Evolutionary conservation across 2,113 vertebrate genomes (phyloP).

Genomic region (Asarcornis scutulata): DNA sequence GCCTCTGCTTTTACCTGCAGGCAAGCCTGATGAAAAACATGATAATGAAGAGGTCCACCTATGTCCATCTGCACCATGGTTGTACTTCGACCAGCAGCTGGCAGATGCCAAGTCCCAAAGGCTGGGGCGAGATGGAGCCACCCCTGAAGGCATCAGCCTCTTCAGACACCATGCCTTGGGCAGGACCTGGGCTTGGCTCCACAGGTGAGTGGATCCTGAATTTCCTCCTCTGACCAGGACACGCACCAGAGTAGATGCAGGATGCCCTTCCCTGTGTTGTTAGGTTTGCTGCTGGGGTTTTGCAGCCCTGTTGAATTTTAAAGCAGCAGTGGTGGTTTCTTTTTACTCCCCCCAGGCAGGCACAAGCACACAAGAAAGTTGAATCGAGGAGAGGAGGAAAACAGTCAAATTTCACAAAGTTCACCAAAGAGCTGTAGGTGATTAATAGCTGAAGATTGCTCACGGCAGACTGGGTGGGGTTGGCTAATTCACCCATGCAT

Average conservation of each 20-base stretch:
- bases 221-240: background rate
- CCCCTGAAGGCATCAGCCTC: background rate
- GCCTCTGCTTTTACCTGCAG: background rate
- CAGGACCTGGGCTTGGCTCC: background rate
- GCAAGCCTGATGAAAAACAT: rapidly evolving
- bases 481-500: background rate
- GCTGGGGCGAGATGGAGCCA: background rate
- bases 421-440: background rate
- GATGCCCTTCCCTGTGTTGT: rapidly evolving
- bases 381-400: background rate
- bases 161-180: background rate
- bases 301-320: background rate
- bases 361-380: background rate
- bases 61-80: rapidly evolving
- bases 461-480: background rate
- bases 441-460: background rate
- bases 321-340: background rate
- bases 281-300: background rate
- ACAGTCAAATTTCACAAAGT: background rate
- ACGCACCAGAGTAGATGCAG: background rate
- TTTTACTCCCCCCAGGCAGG: background rate
- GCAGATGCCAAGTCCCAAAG: background rate
- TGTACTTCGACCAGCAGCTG: rapidly evolving
- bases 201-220: background rate
- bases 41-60: background rate